These are phyloP conservation scores for Muscina levida DNA, from an alignment of 2,888 invertebrate species.

Conservation along the genomic window DNA sequence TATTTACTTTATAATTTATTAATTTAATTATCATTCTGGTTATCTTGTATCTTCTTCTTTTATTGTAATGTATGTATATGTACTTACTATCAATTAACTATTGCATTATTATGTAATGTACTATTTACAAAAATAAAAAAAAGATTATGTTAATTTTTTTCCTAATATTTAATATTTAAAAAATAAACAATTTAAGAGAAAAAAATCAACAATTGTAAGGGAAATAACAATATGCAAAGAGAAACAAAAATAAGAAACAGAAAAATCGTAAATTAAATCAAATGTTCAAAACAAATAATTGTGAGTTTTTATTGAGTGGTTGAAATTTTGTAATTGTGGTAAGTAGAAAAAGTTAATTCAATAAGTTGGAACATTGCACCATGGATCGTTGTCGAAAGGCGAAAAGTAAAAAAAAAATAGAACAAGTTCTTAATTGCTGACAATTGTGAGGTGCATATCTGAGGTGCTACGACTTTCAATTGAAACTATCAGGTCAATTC, in stretches of 20 bases:
- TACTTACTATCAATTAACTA: constrained; percentile 37
- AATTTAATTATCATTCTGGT: constrained; percentile 39
- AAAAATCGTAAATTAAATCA: constrained; percentile 69
- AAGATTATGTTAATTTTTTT: constrained; percentile 61
- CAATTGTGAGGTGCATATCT: too few species aligned
- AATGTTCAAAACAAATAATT: constrained; percentile 71
- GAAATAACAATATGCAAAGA: constrained; percentile 62
- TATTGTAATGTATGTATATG: constrained; percentile 42
- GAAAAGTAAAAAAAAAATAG: too few species aligned
- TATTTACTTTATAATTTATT: constrained; percentile 43
- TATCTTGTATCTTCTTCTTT: constrained; percentile 36
- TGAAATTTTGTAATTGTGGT: too few species aligned
- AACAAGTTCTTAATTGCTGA: too few species aligned
- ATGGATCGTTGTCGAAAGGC: too few species aligned
- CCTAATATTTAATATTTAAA: constrained; percentile 62
- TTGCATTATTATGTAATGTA: constrained; percentile 37
- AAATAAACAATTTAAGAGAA: constrained; percentile 51
- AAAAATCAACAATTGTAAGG: constrained; percentile 68
- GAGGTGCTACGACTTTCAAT: too few species aligned
- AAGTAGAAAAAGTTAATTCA: too few species aligned
- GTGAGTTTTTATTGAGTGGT: not conserved
- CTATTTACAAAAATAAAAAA: constrained; percentile 4
- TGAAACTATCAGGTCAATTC: too few species aligned
- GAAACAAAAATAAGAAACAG: constrained; percentile 51
- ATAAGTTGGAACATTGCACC: too few species aligned